These are phyloP conservation scores for Syrphus vitripennis DNA, from an alignment of 2,888 invertebrate genomes.

Conservation along the genomic window DNA sequence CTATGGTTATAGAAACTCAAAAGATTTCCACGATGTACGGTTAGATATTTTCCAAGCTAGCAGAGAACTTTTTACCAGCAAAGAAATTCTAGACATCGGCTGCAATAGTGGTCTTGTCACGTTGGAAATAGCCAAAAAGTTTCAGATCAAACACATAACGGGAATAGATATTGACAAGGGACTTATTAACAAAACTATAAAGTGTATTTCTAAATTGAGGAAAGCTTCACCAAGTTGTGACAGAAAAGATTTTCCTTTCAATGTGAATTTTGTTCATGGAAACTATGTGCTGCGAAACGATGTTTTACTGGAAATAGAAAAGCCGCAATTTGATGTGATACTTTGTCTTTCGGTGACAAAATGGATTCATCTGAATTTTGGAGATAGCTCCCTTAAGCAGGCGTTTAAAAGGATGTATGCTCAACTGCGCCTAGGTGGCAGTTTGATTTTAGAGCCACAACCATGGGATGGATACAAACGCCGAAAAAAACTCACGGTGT, in stretches of 20 bases:
- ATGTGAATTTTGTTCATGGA: slow-evolving; percentile 88
- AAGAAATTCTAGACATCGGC: slow-evolving; percentile 92
- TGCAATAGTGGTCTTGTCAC: slow-evolving; percentile 94
- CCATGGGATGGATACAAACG: slow-evolving; percentile 90
- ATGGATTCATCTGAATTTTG: slow-evolving; percentile 95
- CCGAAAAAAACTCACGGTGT: slow-evolving; percentile 86
- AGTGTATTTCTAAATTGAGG: slow-evolving; percentile 60
- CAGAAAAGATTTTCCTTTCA: slow-evolving; percentile 86
- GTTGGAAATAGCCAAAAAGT: slow-evolving; percentile 88
- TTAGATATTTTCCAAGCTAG: slow-evolving; percentile 85
- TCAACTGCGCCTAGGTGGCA: slow-evolving; percentile 89
- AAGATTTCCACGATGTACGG: slow-evolving; percentile 86
- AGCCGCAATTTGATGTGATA: slow-evolving; percentile 91
- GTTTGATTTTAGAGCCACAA: slow-evolving; percentile 91
- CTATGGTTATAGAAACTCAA: slow-evolving; percentile 91
- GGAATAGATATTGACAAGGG: slow-evolving; percentile 93
- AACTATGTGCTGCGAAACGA: slow-evolving; percentile 92
- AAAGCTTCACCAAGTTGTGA: slow-evolving; percentile 56
- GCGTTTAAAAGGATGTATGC: slow-evolving; percentile 90
- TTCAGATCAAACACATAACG: slow-evolving; percentile 86
- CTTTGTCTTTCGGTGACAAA: slow-evolving; percentile 93
- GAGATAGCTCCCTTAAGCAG: slow-evolving; percentile 91
- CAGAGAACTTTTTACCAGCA: slow-evolving; percentile 86
- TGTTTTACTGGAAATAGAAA: slow-evolving; percentile 86
- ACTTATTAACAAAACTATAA: slow-evolving; percentile 82